Percentiles rank a stretch among this genome's conserved stretches.
These are phyloP conservation scores for Nyctibius grandis DNA, from an alignment of 2,797 vertebrate species.

Conservation along the genomic window DNA sequence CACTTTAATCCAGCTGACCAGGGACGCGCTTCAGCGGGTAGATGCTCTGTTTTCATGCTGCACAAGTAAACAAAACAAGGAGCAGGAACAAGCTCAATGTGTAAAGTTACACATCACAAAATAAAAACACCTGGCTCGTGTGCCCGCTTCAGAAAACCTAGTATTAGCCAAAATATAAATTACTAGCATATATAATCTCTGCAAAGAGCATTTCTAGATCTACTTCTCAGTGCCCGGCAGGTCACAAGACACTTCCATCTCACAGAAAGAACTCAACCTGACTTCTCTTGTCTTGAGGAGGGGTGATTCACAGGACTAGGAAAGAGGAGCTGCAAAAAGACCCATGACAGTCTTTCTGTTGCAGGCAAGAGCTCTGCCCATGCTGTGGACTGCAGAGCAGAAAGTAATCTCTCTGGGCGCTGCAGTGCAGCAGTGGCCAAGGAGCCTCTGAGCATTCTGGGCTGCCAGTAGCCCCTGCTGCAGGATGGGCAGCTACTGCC, in stretches of 20 bases:
- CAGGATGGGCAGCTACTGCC: not conserved
- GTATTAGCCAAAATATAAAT: not conserved
- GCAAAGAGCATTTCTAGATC: not conserved
- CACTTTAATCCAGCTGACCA: not conserved
- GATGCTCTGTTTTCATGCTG: not conserved
- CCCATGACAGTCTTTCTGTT: rapidly evolving
- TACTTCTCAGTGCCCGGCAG: not conserved
- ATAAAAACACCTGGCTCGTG: not conserved
- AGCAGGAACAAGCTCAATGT: not conserved
- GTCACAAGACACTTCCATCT: not conserved
- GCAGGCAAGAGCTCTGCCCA: not conserved
- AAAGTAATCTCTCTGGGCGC: not conserved
- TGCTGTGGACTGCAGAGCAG: not conserved
- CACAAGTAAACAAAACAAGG: not conserved
- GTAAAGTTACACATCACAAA: not conserved
- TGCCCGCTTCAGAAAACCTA: not conserved
- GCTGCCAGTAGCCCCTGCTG: not conserved
- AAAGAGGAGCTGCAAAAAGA: not conserved
- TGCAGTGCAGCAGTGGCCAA: rapidly evolving
- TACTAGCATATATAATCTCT: not conserved
- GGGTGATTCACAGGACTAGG: not conserved
- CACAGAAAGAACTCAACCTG: not conserved
- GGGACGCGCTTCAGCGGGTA: rapidly evolving
- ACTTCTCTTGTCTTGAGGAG: not conserved
- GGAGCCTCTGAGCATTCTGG: not conserved